Base-by-base conservation (phyloP, 1,140 invertebrate genomes). In the Diabrotica virgifera region DNA sequence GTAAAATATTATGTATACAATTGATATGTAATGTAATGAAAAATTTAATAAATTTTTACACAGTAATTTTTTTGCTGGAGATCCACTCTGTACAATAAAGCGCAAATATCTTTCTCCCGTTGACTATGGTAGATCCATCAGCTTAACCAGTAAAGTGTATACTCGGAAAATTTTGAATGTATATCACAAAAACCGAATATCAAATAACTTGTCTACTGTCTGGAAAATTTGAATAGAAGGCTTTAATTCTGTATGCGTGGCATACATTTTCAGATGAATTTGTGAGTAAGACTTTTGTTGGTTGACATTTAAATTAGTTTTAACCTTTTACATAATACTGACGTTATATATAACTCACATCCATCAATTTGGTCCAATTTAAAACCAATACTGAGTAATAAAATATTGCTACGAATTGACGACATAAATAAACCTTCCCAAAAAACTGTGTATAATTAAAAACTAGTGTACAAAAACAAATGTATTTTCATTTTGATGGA, bases 241-340 rank as follows among this genome's bases (percentile, higher is more conserved):
- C 40, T 46, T 46, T 10, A 46, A 46, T 46, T n/a, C 40, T 46
- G 40, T 10, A 46, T 46, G n/a, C 40, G 40, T 46, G 40, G 40
- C 40, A 46, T 46, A 46, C 40, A 46, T 46, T 46, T 46, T 46
- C 40, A n/a, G n/a, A 46, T 46, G 40, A 46, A 10, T 46, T 46
- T 46, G 4, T 46, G 40, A 46, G 40, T 46, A n/a, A n/a, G 40
- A 46, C 8, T 46, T 46, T 46, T 46, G 40, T 46, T 46, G 40
- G 40, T 46, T 24, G n/a, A 46, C 8, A 46, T 46, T 46, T 46
- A 8, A 46, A 46, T 46, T 46, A 46, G 40, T 46, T 46, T 46
- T n/a, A 24, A 46, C 40, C 5, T 10, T 46, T 5, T 46, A 46
- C 8, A 46, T 46, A n/a, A 10, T 10, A 46, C n/a, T 46, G 40